phyloP scores from a whole-genome alignment of 2,797 vertebrate genomes.

The Gila robusta region DNA sequence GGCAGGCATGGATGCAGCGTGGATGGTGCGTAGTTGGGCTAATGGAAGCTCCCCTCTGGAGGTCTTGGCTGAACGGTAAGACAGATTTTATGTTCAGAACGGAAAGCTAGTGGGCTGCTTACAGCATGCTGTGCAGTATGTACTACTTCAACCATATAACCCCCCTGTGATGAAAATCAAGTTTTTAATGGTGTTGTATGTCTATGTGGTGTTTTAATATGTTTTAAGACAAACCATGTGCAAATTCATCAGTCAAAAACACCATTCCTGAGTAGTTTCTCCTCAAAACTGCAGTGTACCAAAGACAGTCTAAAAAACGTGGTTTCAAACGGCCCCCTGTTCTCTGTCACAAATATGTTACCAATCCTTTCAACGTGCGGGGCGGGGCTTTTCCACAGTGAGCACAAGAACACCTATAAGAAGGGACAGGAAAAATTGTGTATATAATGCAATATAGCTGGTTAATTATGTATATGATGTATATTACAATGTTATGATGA shows the following conservation, averaged over 20 bases:
- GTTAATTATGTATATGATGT: no score
- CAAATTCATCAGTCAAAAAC: not conserved
- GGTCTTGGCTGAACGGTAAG: constrained; percentile 96
- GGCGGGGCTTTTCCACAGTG: not conserved
- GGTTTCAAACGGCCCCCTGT: not conserved
- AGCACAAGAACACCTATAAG: not conserved
- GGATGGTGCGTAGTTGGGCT: constrained; percentile 98
- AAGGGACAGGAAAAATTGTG: not conserved
- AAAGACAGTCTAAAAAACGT: not conserved
- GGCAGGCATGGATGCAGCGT: constrained; percentile 95
- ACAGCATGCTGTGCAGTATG: not conserved
- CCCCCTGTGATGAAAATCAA: not conserved
- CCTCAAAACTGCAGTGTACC: not conserved
- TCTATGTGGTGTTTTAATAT: not conserved
- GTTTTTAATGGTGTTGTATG: not conserved
- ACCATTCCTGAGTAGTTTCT: not conserved
- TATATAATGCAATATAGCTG: no score
- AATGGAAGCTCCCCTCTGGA: constrained; percentile 89
- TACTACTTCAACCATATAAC: not conserved
- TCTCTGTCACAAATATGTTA: not conserved
- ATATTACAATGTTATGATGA: no score
- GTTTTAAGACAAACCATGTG: not conserved
- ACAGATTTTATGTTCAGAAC: not conserved
- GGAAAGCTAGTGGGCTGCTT: not conserved
- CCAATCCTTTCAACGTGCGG: accelerated